Evolutionary conservation across 2,888 invertebrate species (phyloP).

Genomic region (Luperina testacea): DNA sequence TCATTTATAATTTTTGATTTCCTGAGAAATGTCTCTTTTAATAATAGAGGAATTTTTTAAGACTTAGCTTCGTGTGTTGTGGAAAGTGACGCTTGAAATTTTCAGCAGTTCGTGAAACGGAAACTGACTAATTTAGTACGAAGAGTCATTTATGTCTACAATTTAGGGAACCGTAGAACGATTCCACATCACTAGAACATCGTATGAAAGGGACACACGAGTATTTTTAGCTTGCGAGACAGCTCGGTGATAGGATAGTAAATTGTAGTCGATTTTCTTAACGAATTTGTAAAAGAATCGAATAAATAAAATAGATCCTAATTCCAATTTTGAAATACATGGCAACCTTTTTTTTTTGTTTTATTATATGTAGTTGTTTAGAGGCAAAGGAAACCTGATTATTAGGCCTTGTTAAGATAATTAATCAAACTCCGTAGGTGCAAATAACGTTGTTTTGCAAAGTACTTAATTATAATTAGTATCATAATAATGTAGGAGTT

Average conservation of each 20-base stretch:
- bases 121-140: constrained; percentile 27
- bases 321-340: constrained; percentile 9
- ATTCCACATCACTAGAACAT: constrained; percentile 25
- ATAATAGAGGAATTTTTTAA: neutral
- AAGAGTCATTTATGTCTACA: constrained; percentile 29
- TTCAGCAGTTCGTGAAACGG: constrained; percentile 12
- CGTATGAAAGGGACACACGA: constrained; percentile 27
- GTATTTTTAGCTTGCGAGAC: constrained; percentile 49
- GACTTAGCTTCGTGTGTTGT: neutral
- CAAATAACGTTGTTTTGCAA: constrained; percentile 19
- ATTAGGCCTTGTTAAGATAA: neutral
- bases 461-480: constrained; percentile 3
- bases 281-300: neutral
- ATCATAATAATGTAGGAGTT: constrained; percentile 18
- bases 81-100: neutral
- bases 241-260: neutral
- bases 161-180: constrained; percentile 15
- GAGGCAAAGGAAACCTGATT: constrained; percentile 2
- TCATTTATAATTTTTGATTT: constrained; percentile 2
- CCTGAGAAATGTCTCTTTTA: neutral
- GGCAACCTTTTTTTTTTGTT: neutral
- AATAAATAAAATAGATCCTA: neutral
- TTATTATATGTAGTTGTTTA: neutral
- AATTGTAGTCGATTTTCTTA: constrained; percentile 23
- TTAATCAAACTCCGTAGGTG: constrained; percentile 8